A percentile compares a stretch with the other conserved stretches of the same genome.
These are phyloP conservation scores for Chionodraco myersi DNA, from an alignment of 2,113 vertebrate genomes.

Conservation along the genomic window DNA sequence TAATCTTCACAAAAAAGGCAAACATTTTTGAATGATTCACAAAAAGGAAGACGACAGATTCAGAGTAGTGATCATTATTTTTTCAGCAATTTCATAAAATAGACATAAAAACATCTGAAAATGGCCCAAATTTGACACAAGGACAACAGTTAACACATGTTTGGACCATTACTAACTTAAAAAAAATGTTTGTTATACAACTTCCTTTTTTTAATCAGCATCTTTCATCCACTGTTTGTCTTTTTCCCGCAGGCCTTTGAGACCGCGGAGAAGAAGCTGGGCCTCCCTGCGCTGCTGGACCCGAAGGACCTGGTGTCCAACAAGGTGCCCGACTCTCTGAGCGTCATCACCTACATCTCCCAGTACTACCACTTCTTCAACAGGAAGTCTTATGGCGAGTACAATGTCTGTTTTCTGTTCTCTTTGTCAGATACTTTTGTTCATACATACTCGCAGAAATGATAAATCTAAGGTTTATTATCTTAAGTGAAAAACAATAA, in stretches of 20 bases:
- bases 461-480: background rate
- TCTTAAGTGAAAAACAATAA: background rate
- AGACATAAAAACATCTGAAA: too few relatives aligned
- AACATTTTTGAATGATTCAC: too few relatives aligned
- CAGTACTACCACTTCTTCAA: conserved; percentile 89
- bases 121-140: too few relatives aligned
- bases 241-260: conserved; percentile 86
- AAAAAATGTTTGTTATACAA: too few relatives aligned
- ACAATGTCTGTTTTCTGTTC: background rate
- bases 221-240: background rate
- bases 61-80: too few relatives aligned
- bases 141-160: too few relatives aligned
- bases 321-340: conserved; percentile 87
- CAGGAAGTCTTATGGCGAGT: conserved; percentile 68
- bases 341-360: conserved; percentile 90
- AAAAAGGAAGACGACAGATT: too few relatives aligned
- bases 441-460: background rate
- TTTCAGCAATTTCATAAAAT: too few relatives aligned
- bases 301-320: conserved; percentile 89
- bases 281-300: conserved; percentile 89
- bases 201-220: background rate
- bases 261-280: conserved; percentile 89
- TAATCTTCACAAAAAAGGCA: too few relatives aligned
- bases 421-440: background rate
- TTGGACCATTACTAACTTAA: too few relatives aligned